Evolutionary conservation across 2,888 invertebrate species (phyloP).

Genomic region (Cerastoderma edule): DNA sequence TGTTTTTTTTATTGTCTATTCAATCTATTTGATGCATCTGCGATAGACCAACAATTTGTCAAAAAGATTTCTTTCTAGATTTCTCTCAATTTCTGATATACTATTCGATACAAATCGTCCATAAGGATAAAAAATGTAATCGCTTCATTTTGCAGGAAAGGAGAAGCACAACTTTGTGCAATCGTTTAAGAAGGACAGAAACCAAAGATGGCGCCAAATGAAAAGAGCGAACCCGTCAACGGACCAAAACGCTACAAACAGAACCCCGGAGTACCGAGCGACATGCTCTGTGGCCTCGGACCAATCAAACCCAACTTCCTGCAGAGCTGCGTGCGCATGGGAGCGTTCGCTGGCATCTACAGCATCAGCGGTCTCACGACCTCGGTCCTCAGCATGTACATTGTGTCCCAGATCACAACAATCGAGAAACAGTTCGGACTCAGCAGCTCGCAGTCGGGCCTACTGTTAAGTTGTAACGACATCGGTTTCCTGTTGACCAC

Average conservation of each 20-base stretch:
- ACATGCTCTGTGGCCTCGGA: slow-evolving; percentile 63
- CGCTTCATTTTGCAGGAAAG: background rate
- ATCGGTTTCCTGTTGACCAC: slow-evolving; percentile 71
- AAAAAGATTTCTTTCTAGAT: background rate
- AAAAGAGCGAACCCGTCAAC: too few relatives aligned
- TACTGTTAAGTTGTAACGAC: slow-evolving; percentile 75
- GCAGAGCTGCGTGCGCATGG: slow-evolving; percentile 57
- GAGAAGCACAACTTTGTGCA: background rate
- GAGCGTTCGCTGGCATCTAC: slow-evolving; percentile 55
- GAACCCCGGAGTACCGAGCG: slow-evolving; percentile 33
- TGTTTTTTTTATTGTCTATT: too few relatives aligned
- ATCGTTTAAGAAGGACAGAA: too few relatives aligned
- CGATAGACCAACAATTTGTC: background rate
- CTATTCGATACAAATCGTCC: background rate
- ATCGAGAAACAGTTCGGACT: slow-evolving; percentile 75
- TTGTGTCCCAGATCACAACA: slow-evolving; percentile 70
- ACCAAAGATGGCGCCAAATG: slow-evolving; percentile 15
- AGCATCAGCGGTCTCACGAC: slow-evolving; percentile 61
- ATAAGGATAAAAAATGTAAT: background rate
- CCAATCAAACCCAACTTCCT: slow-evolving; percentile 47
- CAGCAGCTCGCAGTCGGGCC: slow-evolving; percentile 71
- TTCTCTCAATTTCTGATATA: background rate
- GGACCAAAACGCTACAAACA: too few relatives aligned
- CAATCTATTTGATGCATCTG: background rate
- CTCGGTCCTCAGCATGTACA: slow-evolving; percentile 61